These are phyloP conservation scores for Sebastolobus altivelis DNA, from an alignment of 2,797 vertebrate genomes.

Conservation along the genomic window DNA sequence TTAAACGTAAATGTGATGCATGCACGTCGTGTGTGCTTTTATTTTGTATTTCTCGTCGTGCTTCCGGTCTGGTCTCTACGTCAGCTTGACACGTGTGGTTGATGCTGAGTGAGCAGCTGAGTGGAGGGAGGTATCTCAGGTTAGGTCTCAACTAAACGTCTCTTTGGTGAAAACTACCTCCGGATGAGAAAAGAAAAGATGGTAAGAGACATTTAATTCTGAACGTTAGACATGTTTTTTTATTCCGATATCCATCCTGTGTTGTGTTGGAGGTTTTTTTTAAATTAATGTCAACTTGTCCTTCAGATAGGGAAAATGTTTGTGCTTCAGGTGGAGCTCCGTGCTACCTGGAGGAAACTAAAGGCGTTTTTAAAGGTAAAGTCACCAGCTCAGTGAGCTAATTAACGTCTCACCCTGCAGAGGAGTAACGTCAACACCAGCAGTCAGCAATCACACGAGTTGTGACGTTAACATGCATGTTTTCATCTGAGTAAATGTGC, in stretches of 20 bases:
- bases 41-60: background rate
- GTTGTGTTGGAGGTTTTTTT: background rate
- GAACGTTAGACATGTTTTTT: background rate
- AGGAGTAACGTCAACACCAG: background rate
- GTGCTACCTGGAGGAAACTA: conserved; percentile 78
- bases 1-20: background rate
- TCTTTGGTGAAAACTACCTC: background rate
- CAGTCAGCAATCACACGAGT: no score
- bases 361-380: conserved; percentile 85
- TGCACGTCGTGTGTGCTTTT: background rate
- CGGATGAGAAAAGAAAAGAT: background rate
- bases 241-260: accelerated
- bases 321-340: conserved; percentile 59
- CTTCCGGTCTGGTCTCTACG: background rate
- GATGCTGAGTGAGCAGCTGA: background rate
- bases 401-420: background rate
- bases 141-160: accelerated
- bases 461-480: no score
- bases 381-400: background rate
- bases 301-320: conserved; percentile 72
- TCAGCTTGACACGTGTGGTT: background rate
- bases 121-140: background rate
- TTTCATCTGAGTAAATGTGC: background rate
- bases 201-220: conserved; percentile 9
- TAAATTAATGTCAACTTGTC: background rate